Evolutionary conservation across 2,797 vertebrate species (phyloP), one percentile per base, ranked within the genome.

Genomic region (Linurgus olivaceus): DNA sequence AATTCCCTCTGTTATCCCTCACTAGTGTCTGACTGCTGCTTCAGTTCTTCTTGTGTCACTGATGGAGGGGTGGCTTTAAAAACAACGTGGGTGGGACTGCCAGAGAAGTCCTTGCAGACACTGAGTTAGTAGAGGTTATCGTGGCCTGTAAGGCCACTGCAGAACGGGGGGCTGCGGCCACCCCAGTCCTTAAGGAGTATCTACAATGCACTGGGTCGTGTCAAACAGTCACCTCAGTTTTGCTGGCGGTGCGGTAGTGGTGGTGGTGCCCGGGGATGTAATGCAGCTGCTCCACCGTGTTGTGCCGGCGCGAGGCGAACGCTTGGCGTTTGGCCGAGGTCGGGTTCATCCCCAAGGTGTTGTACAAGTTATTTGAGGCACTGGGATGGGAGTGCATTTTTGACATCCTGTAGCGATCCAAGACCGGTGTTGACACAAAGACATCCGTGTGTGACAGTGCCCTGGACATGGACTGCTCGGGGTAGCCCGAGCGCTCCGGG

Each of bases 321-420:
- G 98, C 99, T 95, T 99, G 99, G 97, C 99, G 98, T 98, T 99
- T 99, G 97, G 98, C 98, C 7, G 98, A 97, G 42, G 99, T 99
- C 95, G 99, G 99, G 98, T 98, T 99, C 98, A 99, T 98, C 96
- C 98, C 97, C 98, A 99, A 98, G 84, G 99, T 99, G 97, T 99
- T 99, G 96, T 99, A 98, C 91, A 98, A 98, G 97, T 99, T 99
- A 98, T 98, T 99, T 76, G 99, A 99, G 98, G 99, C 98, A 99
- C 99, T 99, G 97, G 99, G 99, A 98, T 99, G 99, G 96, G 99
- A 99, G 98, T 99, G 99, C 99, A 99, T 99, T 98, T 99, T 99
- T 97, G 99, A 99, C 99, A 99, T 99, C 98, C 99, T 98, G 98
- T 99, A 99, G 88, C 99, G 99, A 98, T 99, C 99, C 98, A 99